Base-by-base conservation (phyloP, 2,113 vertebrate species). In the Amia ocellicauda region DNA sequence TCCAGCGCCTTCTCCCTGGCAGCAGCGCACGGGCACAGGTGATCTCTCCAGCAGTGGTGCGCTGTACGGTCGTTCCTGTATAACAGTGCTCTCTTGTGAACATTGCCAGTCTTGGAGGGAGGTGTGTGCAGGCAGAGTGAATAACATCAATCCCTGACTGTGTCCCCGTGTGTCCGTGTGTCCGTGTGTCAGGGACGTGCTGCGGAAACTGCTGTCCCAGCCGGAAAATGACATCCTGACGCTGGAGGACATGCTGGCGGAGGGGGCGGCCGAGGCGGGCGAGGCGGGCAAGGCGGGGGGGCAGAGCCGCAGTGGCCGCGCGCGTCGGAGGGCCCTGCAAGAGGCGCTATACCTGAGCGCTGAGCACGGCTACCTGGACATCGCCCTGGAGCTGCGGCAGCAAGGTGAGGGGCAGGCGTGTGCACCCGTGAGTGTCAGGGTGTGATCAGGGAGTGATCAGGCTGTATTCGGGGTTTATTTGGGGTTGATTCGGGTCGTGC, bases 331-430 rank as follows among this genome's bases (percentile, higher is more conserved):
- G 61, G 90, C 87, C 65, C 82, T 91, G 78, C 88, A 85, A 80
- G 90, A 90, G 80, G 89, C 90, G 77, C 87, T 90, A 83, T 91
- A 90, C 85, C 90, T 91, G 80, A 91, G 90, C 65, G 81, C 88
- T 71, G 89, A 91, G 75, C 89, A 91, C 71, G 84, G 86, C 78
- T 86, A 88, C 77, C 86, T 91, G 83, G 90, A 91, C 83, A 90
- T 91, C 83, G 88, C 87, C 83, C 85, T 91, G 82, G 89, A 91
- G 83, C 87, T 91, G 81, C 89, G 85, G 13, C 85, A 87, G 83
- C 82, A 86, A 83, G 89, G 90, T 91, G 83, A 87, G 88, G 83
- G 58, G 14, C 7, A 3, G 3, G 43, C 8, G 43, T 20, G 29
- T 57, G 24, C 10, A 23, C n/a, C 7, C 3, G 2, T 19, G 4